Conservation (phyloP, 2,113 vertebrate species). For the Hepsetus odoe region DNA sequence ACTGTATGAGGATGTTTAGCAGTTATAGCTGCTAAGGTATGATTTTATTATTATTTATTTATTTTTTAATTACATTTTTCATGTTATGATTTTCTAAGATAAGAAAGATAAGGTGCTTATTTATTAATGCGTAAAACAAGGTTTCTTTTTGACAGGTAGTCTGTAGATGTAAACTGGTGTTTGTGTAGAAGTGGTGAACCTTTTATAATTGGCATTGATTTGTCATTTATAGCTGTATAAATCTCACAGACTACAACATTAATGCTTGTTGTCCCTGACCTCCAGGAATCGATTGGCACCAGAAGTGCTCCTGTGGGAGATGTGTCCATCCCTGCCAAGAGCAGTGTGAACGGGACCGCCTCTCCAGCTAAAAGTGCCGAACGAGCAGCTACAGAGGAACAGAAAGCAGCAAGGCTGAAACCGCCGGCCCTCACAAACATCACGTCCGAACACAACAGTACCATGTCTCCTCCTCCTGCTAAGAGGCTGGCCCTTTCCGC, state of each 20-base stretch:
- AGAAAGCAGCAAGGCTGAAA: constrained; percentile 72
- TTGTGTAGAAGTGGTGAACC: background rate
- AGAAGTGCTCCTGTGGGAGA: constrained; percentile 70
- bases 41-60: no score
- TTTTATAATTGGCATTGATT: background rate
- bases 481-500: constrained; percentile 86
- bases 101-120: no score
- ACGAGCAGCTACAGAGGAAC: constrained; percentile 56
- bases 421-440: constrained; percentile 64
- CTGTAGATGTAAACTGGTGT: background rate
- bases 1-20: no score
- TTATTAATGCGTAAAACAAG: background rate
- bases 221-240: background rate
- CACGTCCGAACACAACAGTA: constrained; percentile 66
- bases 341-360: constrained; percentile 51
- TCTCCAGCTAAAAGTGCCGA: constrained; percentile 71
- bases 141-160: background rate
- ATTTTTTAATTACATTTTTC: no score
- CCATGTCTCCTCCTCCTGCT: constrained; percentile 84
- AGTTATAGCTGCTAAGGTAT: no score
- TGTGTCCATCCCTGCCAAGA: constrained; percentile 63
- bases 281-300: constrained; percentile 64
- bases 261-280: background rate
- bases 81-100: no score
- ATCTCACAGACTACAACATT: background rate